These are phyloP conservation scores for Grapholita molesta DNA, from an alignment of 1,140 invertebrate species.

Conservation along the genomic window DNA sequence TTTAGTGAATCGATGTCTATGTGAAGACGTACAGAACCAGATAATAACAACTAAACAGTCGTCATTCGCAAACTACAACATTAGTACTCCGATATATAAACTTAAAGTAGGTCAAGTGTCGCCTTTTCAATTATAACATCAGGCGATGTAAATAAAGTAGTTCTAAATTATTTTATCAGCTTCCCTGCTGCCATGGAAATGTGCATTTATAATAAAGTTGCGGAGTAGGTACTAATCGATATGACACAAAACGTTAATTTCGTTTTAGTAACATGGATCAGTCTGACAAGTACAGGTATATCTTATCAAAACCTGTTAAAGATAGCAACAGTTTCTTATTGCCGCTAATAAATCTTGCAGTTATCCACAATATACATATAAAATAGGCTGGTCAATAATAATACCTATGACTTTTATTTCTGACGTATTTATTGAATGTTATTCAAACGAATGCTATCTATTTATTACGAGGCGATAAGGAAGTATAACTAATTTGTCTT, in stretches of 20 bases:
- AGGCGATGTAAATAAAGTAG: not conserved
- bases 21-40: not conserved
- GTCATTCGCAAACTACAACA: not conserved
- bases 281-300: not conserved
- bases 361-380: not conserved
- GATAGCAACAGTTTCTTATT: slow-evolving; percentile 1
- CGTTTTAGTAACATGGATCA: not conserved
- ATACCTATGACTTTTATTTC: slow-evolving; percentile 1
- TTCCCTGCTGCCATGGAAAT: not conserved
- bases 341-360: not conserved
- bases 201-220: not conserved
- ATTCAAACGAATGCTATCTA: slow-evolving; percentile 7
- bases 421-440: slow-evolving; percentile 2
- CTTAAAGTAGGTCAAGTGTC: not conserved
- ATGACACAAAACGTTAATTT: not conserved
- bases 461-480: not conserved
- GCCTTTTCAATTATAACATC: not conserved
- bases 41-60: not conserved
- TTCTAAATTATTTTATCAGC: not conserved
- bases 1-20: not conserved
- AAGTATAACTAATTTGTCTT: not conserved
- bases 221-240: not conserved
- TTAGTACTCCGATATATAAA: not conserved
- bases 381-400: not conserved
- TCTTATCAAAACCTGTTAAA: slow-evolving; percentile 9